Evolutionary conservation across 2,797 vertebrate genomes (phyloP).

Genomic region (Centropyge bicolor): DNA sequence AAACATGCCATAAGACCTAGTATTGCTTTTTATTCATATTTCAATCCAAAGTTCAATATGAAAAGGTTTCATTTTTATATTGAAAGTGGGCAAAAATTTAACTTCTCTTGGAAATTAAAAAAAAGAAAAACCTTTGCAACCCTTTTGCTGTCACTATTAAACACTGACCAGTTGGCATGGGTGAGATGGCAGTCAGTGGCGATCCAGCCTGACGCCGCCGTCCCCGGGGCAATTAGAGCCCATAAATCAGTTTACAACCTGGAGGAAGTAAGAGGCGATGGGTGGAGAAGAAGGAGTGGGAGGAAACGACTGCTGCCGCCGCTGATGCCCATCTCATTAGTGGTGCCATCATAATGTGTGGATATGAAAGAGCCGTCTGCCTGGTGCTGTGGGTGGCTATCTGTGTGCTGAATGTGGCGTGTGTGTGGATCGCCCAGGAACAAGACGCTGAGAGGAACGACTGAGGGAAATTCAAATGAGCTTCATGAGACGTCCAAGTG

Average conservation of each 20-base stretch:
- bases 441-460: constrained; percentile 1
- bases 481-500: constrained; percentile 3
- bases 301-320: constrained; percentile 57
- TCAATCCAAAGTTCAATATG: too few species aligned
- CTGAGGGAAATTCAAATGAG: constrained; percentile 1
- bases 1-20: too few species aligned
- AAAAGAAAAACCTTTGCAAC: too few species aligned
- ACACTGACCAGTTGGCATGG: constrained; percentile 30
- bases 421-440: constrained; percentile 31
- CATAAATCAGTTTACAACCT: constrained; percentile 70
- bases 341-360: constrained; percentile 56
- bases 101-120: too few species aligned
- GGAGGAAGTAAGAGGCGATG: constrained; percentile 60
- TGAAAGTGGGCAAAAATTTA: too few species aligned
- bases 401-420: constrained; percentile 36
- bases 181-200: constrained; percentile 33
- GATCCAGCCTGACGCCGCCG: constrained; percentile 50
- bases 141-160: constrained; percentile 18
- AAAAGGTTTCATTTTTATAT: too few species aligned
- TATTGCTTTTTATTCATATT: too few species aligned
- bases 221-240: constrained; percentile 74
- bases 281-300: constrained; percentile 63
- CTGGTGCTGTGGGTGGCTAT: constrained; percentile 47
- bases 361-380: constrained; percentile 61
- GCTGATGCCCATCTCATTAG: constrained; percentile 77